Evolutionary conservation across 2,113 vertebrate species (phyloP).

Genomic region (Plotosus lineatus): DNA sequence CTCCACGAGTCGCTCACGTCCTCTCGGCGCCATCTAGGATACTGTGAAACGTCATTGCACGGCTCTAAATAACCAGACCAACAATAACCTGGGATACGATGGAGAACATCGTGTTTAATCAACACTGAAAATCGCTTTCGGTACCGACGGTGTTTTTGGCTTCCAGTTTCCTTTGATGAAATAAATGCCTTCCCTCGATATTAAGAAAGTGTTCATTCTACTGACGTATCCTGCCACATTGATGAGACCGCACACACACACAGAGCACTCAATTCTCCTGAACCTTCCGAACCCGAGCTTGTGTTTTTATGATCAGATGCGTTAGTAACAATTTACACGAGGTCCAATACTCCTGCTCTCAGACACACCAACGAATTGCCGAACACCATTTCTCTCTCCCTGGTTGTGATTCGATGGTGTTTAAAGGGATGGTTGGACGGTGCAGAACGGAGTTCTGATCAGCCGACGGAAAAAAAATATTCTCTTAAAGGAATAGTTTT

Average conservation of each 20-base stretch:
- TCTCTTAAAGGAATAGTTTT: slow-evolving; percentile 2
- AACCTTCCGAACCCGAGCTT: neutral
- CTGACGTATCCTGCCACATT: neutral
- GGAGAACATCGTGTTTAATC: neutral
- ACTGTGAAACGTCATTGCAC: neutral
- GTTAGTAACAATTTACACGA: neutral
- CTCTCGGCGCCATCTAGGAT: slow-evolving; percentile 20
- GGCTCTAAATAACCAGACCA: neutral
- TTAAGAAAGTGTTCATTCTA: neutral
- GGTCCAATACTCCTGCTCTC: neutral
- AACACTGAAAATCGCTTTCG: neutral
- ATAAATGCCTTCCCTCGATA: neutral
- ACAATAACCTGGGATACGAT: neutral
- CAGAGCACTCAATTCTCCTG: neutral
- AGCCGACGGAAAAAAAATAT: neutral
- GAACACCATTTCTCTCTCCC: neutral
- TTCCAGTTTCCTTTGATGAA: neutral
- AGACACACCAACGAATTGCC: neutral
- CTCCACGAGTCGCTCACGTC: slow-evolving; percentile 15
- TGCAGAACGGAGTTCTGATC: neutral
- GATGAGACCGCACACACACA: neutral
- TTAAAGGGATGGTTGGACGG: neutral
- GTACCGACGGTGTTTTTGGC: neutral
- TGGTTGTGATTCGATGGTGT: neutral
- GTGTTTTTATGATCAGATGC: neutral